These are phyloP conservation scores for Trochalopteron elliotii DNA, from an alignment of 2,113 vertebrate species.

Conservation along the genomic window DNA sequence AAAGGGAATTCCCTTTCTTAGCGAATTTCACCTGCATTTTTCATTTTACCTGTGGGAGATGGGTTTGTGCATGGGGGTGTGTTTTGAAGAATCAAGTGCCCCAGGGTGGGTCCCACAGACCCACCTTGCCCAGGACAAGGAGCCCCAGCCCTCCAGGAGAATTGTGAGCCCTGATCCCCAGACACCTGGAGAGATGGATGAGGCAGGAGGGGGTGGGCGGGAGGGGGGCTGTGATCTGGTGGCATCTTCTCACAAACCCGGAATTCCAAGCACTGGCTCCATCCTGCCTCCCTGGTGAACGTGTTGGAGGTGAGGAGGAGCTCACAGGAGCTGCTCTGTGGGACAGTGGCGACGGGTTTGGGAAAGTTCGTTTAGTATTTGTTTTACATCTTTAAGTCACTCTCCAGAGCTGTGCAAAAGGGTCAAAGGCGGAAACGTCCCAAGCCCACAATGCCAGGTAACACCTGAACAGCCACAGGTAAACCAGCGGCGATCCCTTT, in stretches of 20 bases:
- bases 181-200: rapidly evolving
- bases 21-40: neutral
- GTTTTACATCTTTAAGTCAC: neutral
- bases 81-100: neutral
- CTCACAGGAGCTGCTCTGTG: neutral
- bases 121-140: neutral
- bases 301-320: neutral
- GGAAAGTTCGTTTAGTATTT: neutral
- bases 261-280: rapidly evolving
- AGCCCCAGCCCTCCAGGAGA: neutral
- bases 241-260: neutral
- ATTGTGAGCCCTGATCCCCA: neutral
- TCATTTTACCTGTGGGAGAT: neutral
- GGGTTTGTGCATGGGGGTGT: neutral
- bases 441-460: neutral
- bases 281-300: neutral
- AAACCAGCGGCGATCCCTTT: neutral
- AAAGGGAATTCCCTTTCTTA: neutral
- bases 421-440: neutral
- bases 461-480: neutral
- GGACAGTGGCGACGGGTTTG: neutral
- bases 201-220: rapidly evolving
- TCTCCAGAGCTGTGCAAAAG: neutral
- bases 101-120: neutral
- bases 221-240: rapidly evolving